Evolutionary conservation across 1,140 invertebrate genomes (phyloP), one percentile per base, ranked within the genome.

Genomic region (Drosophila malerkotliana): DNA sequence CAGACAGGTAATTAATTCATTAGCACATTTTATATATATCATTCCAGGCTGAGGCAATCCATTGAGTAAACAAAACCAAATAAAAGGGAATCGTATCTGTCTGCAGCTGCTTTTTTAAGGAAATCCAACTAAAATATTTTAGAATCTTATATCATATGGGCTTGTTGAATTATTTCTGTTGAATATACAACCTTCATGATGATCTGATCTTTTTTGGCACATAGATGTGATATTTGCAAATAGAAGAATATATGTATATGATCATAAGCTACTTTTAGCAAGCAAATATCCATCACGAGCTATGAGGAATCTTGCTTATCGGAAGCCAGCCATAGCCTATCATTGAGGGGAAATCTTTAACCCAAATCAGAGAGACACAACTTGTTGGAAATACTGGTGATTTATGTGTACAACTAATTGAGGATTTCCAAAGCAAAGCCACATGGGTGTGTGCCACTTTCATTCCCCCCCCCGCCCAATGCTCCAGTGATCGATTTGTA

Each of bases 1-100:
- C 54, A 63, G 77, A 71, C 73, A 85, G 68, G 82, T 74, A 85
- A 85, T 85, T 85, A 77, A 85, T 85, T 84, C 64, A 85, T 85
- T 85, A 73, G 57, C 67, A 71, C 66, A 62, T 51, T 58, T 57
- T 58, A 30, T 63, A 58, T 56, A 78, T 79, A 49, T 79, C 76
- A 73, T 14, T 54, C 5, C 4, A 26, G 45, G 14, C 57, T 66
- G 12, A 41, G 24, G 41, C 66, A 47, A 68, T 68, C 63, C 3
- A 6, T 2, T 28, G 3, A 6, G 24, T 69, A 67, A 69, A 69
- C 49, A 49, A 66, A 51, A 44, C 9, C 30, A 44, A 34, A 10
- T 34, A 48, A 49, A 53, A 68, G 63, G 49, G 41, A 68, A 37
- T 48, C 44, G 32, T 34, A n/a, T 32, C 21, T 26, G 63, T 12